Base-by-base conservation (phyloP, 2,797 vertebrate species). In the Prunella strophiata region DNA sequence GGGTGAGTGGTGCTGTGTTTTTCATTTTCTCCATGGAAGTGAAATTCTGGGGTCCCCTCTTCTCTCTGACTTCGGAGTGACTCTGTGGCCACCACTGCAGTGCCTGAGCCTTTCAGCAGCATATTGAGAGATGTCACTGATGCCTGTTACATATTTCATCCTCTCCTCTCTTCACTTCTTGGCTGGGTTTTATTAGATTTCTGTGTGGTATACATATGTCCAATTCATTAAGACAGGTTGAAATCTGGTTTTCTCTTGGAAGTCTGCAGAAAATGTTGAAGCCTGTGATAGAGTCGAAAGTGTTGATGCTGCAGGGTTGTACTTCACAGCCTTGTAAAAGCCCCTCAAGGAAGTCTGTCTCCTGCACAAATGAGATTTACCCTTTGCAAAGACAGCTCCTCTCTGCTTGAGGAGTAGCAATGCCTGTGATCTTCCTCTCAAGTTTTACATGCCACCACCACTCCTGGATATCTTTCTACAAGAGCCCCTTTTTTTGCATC, bases 251-350 rank as follows among this genome's bases (percentile, higher is more conserved):
- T 94, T 77, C 85, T 81, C 62, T 89, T 52, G 58, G 65, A 95
- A 91, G 76, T 48, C 52, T 78, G 70, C 73, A 90, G 94, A 76
- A 95, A 91, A 50, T 5, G 16, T 75, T 88, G 80, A 90, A 86
- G 74, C 68, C 36, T 74, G 20, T 52, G 83, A 94, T 83, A 72
- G 61, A 85, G 45, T 18, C 0, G 5, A 85, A 91, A 91, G 48
- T 78, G 91, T 96, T 95, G 92, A 92, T 90, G 93, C 94, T 95
- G 73, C 76, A 81, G 95, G 96, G 89, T 48, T 91, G 66, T 92
- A 83, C 87, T 96, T 95, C 94, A 91, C 85, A 96, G 76, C 48
- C 76, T 77, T 63, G 59, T 78, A 66, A 75, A 88, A 88, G 66
- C 8, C 91, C 94, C 87, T 84, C 23, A 40, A 89, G 92, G 91